Evolutionary conservation across 2,888 invertebrate genomes (phyloP).

Genomic region (Invenusta paracnida): DNA sequence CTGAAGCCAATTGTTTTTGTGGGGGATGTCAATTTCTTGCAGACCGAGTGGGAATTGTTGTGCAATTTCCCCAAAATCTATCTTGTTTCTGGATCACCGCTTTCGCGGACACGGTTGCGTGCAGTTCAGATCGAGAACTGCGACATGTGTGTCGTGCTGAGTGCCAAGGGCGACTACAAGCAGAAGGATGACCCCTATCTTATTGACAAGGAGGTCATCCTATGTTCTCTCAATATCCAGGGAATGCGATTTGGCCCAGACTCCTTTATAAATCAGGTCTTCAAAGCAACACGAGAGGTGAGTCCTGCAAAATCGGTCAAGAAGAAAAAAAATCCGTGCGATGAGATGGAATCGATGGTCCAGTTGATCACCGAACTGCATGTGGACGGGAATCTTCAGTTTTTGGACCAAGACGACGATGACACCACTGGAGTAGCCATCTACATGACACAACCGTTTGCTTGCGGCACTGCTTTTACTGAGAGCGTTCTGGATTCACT

Average conservation of each 20-base stretch:
- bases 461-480: constrained; percentile 99
- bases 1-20: constrained; percentile 98
- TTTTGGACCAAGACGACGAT: constrained; percentile 70
- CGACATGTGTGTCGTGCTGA: constrained; percentile 99
- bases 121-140: constrained; percentile 99
- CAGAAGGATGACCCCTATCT: constrained; percentile 93
- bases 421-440: constrained; percentile 99
- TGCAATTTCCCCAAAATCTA: constrained; percentile 99
- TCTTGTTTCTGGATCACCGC: constrained; percentile 94
- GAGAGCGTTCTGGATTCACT: constrained; percentile 98
- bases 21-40: constrained; percentile 94
- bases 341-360: background rate
- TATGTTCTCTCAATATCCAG: constrained; percentile 98
- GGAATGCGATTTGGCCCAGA: constrained; percentile 74
- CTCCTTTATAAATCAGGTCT: constrained; percentile 69
- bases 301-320: no score
- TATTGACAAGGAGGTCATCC: constrained; percentile 98
- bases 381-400: constrained; percentile 93
- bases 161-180: constrained; percentile 88
- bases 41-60: constrained; percentile 98
- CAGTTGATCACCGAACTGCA: constrained; percentile 69
- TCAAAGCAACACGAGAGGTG: background rate
- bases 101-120: constrained; percentile 95
- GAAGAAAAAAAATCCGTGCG: background rate
- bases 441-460: constrained; percentile 99